Evolutionary conservation across 1,140 invertebrate genomes (phyloP).

Genomic region (Drosophila insularis): DNA sequence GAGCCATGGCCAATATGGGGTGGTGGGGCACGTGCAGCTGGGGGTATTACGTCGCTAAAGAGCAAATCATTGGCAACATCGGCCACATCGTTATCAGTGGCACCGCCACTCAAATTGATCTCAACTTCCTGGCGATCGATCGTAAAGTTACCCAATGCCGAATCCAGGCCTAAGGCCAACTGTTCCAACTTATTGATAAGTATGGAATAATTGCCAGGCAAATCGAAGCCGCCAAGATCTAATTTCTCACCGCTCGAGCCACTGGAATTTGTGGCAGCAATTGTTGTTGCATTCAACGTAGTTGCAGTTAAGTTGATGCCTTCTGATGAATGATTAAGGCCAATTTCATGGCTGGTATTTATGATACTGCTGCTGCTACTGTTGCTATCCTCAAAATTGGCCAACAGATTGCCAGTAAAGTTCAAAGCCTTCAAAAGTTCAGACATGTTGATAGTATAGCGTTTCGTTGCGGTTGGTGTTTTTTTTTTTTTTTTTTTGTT

Average conservation of each 20-base stretch:
- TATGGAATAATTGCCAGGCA: conserved; percentile 81
- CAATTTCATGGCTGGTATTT: conserved; percentile 22
- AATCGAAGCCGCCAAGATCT: conserved; percentile 65
- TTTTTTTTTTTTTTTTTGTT: conserved; percentile 1
- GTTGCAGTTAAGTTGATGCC: conserved; percentile 38
- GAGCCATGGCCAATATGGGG: conserved; percentile 57
- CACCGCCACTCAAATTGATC: conserved; percentile 60
- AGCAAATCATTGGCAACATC: conserved; percentile 62
- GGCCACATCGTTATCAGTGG: conserved; percentile 56
- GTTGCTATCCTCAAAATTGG: conserved; percentile 57
- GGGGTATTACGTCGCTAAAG: conserved; percentile 56
- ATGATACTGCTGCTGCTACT: conserved; percentile 26
- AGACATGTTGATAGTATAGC: conserved; percentile 41
- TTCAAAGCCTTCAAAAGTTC: conserved; percentile 68
- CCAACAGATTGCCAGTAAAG: conserved; percentile 65
- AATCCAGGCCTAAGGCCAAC: conserved; percentile 71
- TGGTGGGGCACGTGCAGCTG: conserved; percentile 58
- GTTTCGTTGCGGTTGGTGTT: conserved; percentile 17
- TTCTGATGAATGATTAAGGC: conserved; percentile 13
- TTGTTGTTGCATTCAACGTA: conserved; percentile 36
- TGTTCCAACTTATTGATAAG: conserved; percentile 81
- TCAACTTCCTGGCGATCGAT: conserved; percentile 78
- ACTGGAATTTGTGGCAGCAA: conserved; percentile 31
- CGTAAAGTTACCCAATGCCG: conserved; percentile 71
- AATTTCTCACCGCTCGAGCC: conserved; percentile 59